Evolutionary conservation across 1,140 invertebrate genomes (phyloP), one percentile per base, ranked within the genome.

Genomic region (Procambarus clarkii): DNA sequence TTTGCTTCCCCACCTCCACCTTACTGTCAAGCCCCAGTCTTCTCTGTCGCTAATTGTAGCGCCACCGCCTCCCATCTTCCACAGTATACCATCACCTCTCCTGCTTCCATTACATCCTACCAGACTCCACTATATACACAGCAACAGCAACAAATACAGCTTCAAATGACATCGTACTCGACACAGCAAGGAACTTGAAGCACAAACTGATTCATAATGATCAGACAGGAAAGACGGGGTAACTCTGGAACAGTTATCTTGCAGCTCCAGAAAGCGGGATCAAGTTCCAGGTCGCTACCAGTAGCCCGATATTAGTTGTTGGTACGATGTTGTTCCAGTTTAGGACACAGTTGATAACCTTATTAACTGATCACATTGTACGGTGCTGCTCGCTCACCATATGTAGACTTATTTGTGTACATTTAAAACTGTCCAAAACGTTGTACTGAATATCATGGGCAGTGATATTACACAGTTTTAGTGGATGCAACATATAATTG

Each of bases 121-220:
- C 78, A 58, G 13, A 7, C 78, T 2, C 79, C 78, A 21, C 34
- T 54, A 15, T 88, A 69, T 48, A 78, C 44, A 21, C 79, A 13
- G 7, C 87, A 82, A n/a, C 78, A 81, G 24, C 45, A 45, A 21
- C 78, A 69, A 13, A 24, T 79, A 9, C 78, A 81, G n/a, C 45
- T 21, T 18, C 78, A 69, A 4, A 50, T 79, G 24, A 15, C 76
- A 2, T 79, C 78, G 11, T 88, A 74, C 60, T 78, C 87, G n/a
- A 69, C 87, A 18, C 87, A 88, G 46, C 87, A 88, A 50, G 87
- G 87, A 18, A 88, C 87, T 69, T 88, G 87, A 88, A 64, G 44
- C 18, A 8, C 2, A 13, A 24, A 24, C 54, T n/a, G 46, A 44
- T n/a, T 11, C 1, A 48, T 9, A 13, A 78, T 64, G 60, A 58